phyloP scores from a whole-genome alignment of 2,797 vertebrate species.

The Pelodytes ibericus region DNA sequence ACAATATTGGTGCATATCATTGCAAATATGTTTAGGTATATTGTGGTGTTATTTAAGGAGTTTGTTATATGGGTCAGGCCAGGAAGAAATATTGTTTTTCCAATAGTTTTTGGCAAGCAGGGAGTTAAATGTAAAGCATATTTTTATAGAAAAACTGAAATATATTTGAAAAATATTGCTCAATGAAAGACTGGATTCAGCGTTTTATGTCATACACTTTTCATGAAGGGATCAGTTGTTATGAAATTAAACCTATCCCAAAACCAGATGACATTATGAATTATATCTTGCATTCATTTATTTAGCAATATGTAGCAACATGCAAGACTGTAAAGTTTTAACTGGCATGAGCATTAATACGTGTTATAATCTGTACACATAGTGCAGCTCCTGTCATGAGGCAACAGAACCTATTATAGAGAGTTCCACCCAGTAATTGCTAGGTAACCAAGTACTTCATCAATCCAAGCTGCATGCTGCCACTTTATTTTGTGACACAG shows the following conservation, averaged over 20 bases:
- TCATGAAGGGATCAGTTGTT: conserved; percentile 10
- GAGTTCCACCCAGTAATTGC: conserved; percentile 15
- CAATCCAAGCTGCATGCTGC: background rate
- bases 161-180: no score
- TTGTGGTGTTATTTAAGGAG: no score
- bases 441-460: background rate
- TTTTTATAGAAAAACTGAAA: no score
- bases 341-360: background rate
- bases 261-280: conserved; percentile 7
- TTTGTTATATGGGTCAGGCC: no score
- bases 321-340: background rate
- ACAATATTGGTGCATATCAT: no score
- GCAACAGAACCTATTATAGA: background rate
- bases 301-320: conserved; percentile 13
- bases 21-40: no score
- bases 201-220: no score
- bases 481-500: no score
- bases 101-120: no score
- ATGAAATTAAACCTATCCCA: conserved; percentile 10
- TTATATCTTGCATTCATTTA: conserved; percentile 16
- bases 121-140: no score
- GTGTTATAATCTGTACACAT: background rate
- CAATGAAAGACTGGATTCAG: no score
- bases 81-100: no score
- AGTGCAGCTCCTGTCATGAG: background rate